Conservation (phyloP, 2,888 invertebrate genomes). For the Rhaphigaster nebulosa region DNA sequence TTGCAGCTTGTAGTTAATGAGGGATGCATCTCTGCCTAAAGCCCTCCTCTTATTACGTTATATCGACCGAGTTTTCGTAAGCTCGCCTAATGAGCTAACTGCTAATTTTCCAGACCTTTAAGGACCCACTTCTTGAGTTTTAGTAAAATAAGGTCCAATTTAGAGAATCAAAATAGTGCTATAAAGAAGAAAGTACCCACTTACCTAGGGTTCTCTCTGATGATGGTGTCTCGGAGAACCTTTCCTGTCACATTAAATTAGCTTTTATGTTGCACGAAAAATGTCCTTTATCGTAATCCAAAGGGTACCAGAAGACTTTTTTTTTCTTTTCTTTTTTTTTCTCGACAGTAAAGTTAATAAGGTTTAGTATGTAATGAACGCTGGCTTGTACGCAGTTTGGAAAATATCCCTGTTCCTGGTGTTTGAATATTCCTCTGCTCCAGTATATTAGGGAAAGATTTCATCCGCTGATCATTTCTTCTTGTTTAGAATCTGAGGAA, state of each 20-base stretch:
- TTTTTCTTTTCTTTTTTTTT: no score
- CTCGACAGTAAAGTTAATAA: neutral
- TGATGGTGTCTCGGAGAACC: neutral
- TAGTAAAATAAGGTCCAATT: neutral
- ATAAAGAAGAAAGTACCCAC: neutral
- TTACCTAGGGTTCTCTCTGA: neutral
- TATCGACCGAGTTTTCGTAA: neutral
- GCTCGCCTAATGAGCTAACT: neutral
- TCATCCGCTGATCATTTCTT: no score
- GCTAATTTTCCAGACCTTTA: neutral
- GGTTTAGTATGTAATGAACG: neutral
- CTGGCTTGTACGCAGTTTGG: neutral
- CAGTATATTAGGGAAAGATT: no score
- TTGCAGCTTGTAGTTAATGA: neutral
- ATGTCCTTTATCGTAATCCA: neutral
- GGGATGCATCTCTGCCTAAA: neutral
- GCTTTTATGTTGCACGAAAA: neutral
- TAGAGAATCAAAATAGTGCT: conserved; percentile 10
- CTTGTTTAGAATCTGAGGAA: no score
- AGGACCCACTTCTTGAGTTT: neutral
- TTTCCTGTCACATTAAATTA: neutral
- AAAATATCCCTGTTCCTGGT: neutral
- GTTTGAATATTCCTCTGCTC: no score
- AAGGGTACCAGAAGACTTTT: neutral
- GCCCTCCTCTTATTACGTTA: neutral